Evolutionary conservation across 2,797 vertebrate species (phyloP), one percentile per base, ranked within the genome.

Genomic region (Amblyopsis hoosieri): DNA sequence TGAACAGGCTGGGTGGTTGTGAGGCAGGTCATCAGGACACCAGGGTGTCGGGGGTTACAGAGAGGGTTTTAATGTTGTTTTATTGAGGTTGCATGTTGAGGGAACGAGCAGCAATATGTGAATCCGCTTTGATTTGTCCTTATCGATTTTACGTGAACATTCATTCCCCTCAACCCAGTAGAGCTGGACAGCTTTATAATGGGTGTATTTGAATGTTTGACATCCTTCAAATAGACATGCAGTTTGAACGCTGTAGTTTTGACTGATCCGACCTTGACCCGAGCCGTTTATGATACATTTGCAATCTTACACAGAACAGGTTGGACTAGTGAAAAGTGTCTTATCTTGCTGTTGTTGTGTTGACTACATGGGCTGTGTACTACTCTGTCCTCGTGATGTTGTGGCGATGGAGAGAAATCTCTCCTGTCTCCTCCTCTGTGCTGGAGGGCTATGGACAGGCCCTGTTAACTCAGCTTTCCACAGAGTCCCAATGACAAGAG

Each of bases 401-500:
- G 79, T 85, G 83, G 85, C 87, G 82, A 89, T 90, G 71, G 82
- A 86, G 81, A 85, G 74, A 84, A 79, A 81, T 85, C 74, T 75
- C 37, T 14, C 10, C 49, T 3, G 0, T 19, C 49, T 33, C 15
- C 10, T 11, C 62, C 78, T 54, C 54, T 63, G 68, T 74, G 66
- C 74, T 77, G 79, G 60, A 69, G 75, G 71, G 74, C 72, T 60
- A 66, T 83, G 82, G 85, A 89, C 87, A 89, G 81, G 87, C 83
- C 83, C 87, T 86, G 88, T 93, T 91, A 92, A 91, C 90, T 85
- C 79, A 71, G 87, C 85, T 89, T 84, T 86, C 83, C 81, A 79
- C 74, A 69, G 67, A 82, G 83, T 86, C 81, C 69, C 87, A 89
- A 89, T 90, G 88, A 90, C 88, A 84, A 87, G 75, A 90, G 89